These are phyloP conservation scores for Nesogale talazaci DNA, from an alignment of 2,113 vertebrate species.

Conservation along the genomic window DNA sequence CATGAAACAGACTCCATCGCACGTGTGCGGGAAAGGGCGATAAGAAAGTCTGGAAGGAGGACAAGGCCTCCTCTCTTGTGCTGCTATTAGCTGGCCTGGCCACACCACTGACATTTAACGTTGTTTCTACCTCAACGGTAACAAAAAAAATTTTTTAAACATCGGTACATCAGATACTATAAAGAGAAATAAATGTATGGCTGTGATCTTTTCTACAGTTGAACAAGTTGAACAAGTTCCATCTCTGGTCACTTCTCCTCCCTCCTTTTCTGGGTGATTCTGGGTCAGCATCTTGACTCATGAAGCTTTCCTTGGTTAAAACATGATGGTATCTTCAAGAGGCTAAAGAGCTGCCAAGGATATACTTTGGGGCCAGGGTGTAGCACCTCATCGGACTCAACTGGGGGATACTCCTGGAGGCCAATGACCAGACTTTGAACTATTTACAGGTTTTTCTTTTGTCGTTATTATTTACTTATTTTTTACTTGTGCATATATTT, in stretches of 20 bases:
- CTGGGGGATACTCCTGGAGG: too few species aligned
- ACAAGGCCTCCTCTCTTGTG: not conserved
- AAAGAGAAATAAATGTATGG: not conserved
- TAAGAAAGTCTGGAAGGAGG: not conserved
- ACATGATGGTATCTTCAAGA: not conserved
- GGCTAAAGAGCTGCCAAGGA: not conserved
- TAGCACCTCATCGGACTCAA: too few species aligned
- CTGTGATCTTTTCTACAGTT: too few species aligned
- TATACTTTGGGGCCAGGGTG: too few species aligned
- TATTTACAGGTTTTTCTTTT: too few species aligned
- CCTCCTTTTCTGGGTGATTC: not conserved
- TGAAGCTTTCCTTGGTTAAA: too few species aligned
- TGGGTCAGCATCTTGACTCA: not conserved
- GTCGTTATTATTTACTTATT: too few species aligned
- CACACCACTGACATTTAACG: not conserved
- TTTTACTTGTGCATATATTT: too few species aligned
- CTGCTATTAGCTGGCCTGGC: too few species aligned
- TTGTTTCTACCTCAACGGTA: not conserved
- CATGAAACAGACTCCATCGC: rapidly evolving
- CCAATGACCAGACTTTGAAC: too few species aligned
- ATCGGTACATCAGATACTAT: not conserved
- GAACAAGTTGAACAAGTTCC: too few species aligned
- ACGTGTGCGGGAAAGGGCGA: not conserved
- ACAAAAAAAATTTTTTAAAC: not conserved
- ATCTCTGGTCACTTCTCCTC: not conserved